phyloP scores from a whole-genome alignment of 2,888 invertebrate species.

The Lycocerus yunnanus region DNA sequence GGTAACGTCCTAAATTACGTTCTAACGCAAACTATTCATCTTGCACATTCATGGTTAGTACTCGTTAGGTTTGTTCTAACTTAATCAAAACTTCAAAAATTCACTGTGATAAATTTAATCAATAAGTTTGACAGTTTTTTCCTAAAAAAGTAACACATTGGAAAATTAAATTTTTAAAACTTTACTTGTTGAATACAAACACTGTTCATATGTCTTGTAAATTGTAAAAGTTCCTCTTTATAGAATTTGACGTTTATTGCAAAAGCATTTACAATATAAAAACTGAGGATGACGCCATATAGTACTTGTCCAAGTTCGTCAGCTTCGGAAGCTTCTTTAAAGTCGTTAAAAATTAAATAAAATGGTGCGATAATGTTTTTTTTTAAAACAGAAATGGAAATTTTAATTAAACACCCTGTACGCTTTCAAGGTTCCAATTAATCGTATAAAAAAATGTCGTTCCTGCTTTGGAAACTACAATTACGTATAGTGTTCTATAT shows the following conservation, averaged over 20 bases:
- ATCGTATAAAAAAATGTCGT: background rate
- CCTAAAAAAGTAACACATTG: background rate
- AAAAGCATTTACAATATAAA: background rate
- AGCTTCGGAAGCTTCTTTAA: background rate
- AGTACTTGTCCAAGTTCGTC: background rate
- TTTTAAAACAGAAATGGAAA: background rate
- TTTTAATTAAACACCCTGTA: background rate
- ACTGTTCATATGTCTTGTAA: no score
- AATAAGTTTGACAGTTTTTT: background rate
- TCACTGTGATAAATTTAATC: background rate
- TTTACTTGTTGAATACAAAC: constrained; percentile 1
- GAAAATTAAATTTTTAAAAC: background rate
- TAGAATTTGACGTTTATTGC: background rate
- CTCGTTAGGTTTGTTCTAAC: constrained; percentile 5
- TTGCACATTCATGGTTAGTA: constrained; percentile 10
- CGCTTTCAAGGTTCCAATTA: background rate
- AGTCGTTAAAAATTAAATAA: background rate
- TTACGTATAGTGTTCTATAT: background rate
- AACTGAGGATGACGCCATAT: background rate
- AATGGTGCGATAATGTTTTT: background rate
- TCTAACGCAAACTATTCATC: constrained; percentile 21
- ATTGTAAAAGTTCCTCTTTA: background rate
- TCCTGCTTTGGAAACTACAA: background rate
- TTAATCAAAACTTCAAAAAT: background rate
- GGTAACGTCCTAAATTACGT: constrained; percentile 26